Conservation (phyloP, 2,113 vertebrate species). For the Thunnus thynnus region DNA sequence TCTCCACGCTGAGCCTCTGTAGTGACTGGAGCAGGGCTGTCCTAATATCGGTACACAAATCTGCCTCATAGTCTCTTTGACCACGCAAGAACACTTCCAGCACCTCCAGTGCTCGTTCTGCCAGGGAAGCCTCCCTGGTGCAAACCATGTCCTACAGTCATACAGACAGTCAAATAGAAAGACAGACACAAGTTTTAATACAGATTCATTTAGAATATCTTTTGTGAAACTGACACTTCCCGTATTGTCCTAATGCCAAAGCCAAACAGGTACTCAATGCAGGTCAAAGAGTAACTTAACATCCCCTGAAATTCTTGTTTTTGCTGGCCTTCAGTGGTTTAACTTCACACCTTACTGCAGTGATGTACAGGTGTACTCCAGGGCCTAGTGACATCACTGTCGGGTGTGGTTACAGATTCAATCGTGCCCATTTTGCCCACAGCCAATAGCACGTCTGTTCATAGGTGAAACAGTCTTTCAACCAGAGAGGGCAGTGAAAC, state of each 20-base stretch:
- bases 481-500: too few relatives aligned
- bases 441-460: not conserved
- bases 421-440: not conserved
- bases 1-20: constrained; percentile 86
- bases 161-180: constrained; percentile 24
- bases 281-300: not conserved
- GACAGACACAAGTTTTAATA: not conserved
- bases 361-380: not conserved
- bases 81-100: constrained; percentile 83
- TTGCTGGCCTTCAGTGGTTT: not conserved
- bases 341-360: not conserved
- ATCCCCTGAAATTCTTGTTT: too few relatives aligned
- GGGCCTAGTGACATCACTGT: not conserved
- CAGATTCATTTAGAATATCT: not conserved
- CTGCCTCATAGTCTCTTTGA: constrained; percentile 71
- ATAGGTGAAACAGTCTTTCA: not conserved
- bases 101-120: constrained; percentile 83
- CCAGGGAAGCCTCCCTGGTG: constrained; percentile 82
- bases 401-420: not conserved
- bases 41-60: constrained; percentile 84
- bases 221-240: not conserved
- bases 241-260: not conserved
- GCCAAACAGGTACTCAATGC: not conserved
- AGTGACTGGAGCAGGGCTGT: constrained; percentile 89
- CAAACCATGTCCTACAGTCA: constrained; percentile 87